Conservation (phyloP, 1,140 invertebrate species). For the Zaprionus nigranus region DNA sequence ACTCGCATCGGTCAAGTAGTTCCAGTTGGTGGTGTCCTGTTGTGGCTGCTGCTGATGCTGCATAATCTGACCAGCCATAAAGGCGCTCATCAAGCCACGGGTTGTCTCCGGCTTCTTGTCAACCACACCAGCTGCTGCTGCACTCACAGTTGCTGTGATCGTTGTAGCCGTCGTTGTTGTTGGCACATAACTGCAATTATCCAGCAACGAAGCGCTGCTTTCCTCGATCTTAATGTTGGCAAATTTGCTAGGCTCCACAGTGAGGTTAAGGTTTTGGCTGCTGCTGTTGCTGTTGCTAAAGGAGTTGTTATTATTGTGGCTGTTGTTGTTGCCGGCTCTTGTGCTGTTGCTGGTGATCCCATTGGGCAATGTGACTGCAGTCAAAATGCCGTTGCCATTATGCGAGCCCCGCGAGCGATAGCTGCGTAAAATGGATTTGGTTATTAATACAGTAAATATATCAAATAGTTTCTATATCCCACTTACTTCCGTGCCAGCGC, state of each 20-base stretch:
- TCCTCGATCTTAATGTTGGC: constrained; percentile 70
- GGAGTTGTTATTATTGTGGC: constrained; percentile 36
- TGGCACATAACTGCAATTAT: constrained; percentile 57
- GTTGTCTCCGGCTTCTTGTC: constrained; percentile 53
- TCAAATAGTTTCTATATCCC: not conserved
- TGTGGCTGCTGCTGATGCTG: constrained; percentile 59
- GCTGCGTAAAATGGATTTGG: constrained; percentile 10
- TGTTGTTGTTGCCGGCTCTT: constrained; percentile 1
- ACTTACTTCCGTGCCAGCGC: constrained; percentile 77
- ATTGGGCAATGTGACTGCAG: constrained; percentile 13
- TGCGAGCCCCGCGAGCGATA: constrained; percentile 67
- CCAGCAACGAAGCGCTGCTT: constrained; percentile 44
- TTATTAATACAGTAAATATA: not conserved
- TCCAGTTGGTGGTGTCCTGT: constrained; percentile 67
- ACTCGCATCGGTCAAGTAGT: constrained; percentile 66
- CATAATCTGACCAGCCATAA: constrained; percentile 60
- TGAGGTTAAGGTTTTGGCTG: constrained; percentile 59
- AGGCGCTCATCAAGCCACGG: constrained; percentile 29
- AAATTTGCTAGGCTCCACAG: constrained; percentile 30
- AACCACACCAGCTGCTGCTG: not conserved
- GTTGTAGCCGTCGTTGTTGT: constrained; percentile 44
- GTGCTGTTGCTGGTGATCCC: constrained; percentile 2
- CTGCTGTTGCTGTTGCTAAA: constrained; percentile 63
- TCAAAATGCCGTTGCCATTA: constrained; percentile 27
- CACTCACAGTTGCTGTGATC: constrained; percentile 15